Evolutionary conservation across 2,113 vertebrate species (phyloP), one percentile per base, ranked within the genome.

Genomic region (human): DNA sequence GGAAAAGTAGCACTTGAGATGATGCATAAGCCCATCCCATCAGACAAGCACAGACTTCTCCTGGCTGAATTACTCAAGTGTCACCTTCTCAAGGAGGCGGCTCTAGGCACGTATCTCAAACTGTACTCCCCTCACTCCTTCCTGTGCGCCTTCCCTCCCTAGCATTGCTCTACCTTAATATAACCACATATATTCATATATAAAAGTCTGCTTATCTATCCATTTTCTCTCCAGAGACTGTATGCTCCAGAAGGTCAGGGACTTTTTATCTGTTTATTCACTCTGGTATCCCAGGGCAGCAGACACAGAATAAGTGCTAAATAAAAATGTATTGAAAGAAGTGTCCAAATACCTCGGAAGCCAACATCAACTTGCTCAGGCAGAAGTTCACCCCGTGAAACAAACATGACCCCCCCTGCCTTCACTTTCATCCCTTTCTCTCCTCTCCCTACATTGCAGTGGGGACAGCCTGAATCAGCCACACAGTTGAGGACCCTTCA

Each of bases 291-390:
- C 66, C 3, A 8, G 52, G 30, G 45, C 12, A 17, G 73, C 6
- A 76, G 75, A 48, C 80, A 86, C 13, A 32, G 35, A 52, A 25
- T 6, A 64, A 55, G 72, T 25, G 43, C 48, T 90, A 70, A 72
- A 45, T 70, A 93, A 94, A 78, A 64, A 45, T 48, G 55, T 82
- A 82, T 57, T 52, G 40, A 90, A 89, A 40, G n/a, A 73, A 66
- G 50, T 55, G 30, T 27, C 52, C 40, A 70, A 72, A 40, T 9
- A 50, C 32, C 52, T 87, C 48, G n/a, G 50, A 87, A 81, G 76
- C 25, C 78, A 93, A 22, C n/a, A 64, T 5, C 30, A 45, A 43
- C 59, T n/a, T 93, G 38, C 43, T 57, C 3, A 48, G 68, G 23
- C 93, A 93, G 66, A 87, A 16, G 27, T 3, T 30, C 59, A 48